A percentile compares a stretch with the other conserved stretches of the same genome.
Evolutionary conservation across 23 tunicate genomes (phyloP).

Genomic region (Trididemnum clinides): DNA sequence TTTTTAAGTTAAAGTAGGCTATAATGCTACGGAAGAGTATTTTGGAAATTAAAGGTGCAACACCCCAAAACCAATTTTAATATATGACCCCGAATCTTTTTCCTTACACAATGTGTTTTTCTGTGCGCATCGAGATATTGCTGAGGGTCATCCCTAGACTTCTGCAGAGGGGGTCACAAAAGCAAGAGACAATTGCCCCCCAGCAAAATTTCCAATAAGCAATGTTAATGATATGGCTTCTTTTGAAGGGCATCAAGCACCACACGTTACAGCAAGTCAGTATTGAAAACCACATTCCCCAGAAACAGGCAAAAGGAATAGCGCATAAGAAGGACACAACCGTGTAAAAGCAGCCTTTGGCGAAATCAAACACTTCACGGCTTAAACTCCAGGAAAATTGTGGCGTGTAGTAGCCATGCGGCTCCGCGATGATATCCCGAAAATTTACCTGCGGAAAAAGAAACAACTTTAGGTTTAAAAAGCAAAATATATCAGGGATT

Average conservation of each 20-base stretch:
- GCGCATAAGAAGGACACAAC: constrained; percentile 72
- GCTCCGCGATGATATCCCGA: constrained; percentile 90
- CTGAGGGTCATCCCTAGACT: constrained; percentile 74
- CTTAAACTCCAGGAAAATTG: constrained; percentile 92
- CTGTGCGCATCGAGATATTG: constrained; percentile 64
- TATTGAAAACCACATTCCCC: constrained; percentile 91
- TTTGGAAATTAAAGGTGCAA: too few relatives aligned
- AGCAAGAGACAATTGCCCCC: constrained; percentile 49
- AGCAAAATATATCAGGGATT: background rate
- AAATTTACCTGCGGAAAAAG: constrained; percentile 69
- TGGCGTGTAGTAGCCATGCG: constrained; percentile 88
- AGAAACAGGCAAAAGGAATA: constrained; percentile 75
- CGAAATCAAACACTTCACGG: constrained; percentile 82
- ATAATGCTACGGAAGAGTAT: too few relatives aligned
- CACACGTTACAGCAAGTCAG: constrained; percentile 85
- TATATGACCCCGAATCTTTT: too few relatives aligned
- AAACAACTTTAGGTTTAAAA: too few relatives aligned
- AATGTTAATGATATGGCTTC: constrained; percentile 79
- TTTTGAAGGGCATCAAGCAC: constrained; percentile 63
- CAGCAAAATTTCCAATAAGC: constrained; percentile 59
- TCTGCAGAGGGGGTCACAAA: constrained; percentile 76
- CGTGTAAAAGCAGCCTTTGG: constrained; percentile 81
- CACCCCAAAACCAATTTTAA: too few relatives aligned
- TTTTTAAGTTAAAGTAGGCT: too few relatives aligned
- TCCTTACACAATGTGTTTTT: constrained; percentile 61